Conservation (phyloP, 1,140 invertebrate genomes). For the Eumaeus atala region DNA sequence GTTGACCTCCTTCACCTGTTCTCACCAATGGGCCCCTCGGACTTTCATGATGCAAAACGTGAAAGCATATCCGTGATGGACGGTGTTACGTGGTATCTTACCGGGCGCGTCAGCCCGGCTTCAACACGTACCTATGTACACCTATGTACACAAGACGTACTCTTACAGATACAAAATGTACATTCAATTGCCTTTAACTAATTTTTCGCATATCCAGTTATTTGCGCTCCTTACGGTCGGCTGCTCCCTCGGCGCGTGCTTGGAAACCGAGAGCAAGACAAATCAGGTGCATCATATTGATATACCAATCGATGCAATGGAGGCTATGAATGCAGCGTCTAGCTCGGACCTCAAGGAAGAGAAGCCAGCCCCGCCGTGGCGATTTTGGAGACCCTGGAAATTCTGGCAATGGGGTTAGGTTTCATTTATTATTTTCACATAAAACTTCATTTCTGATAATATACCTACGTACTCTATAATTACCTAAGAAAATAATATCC, state of each 20-base stretch:
- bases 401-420: constrained; percentile 42
- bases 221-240: constrained; percentile 21
- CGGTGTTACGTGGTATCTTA: too few relatives aligned
- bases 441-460: too few relatives aligned
- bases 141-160: too few relatives aligned
- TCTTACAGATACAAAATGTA: too few relatives aligned
- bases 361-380: constrained; percentile 24
- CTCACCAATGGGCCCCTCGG: too few relatives aligned
- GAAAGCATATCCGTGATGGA: too few relatives aligned
- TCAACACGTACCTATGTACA: too few relatives aligned
- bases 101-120: too few relatives aligned
- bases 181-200: neutral
- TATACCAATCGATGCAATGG: constrained; percentile 22
- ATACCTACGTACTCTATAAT: neutral
- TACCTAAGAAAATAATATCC: too few relatives aligned
- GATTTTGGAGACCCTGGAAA: constrained; percentile 33
- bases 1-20: too few relatives aligned
- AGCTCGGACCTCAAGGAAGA: constrained; percentile 27
- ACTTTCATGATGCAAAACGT: too few relatives aligned
- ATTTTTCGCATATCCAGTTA: neutral
- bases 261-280: constrained; percentile 20
- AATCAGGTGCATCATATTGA: constrained; percentile 19
- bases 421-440: constrained; percentile 12
- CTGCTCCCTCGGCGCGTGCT: constrained; percentile 25
- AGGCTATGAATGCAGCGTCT: constrained; percentile 1